Conservation (phyloP, 2,797 vertebrate genomes). For the Syndactyla subalaris region DNA sequence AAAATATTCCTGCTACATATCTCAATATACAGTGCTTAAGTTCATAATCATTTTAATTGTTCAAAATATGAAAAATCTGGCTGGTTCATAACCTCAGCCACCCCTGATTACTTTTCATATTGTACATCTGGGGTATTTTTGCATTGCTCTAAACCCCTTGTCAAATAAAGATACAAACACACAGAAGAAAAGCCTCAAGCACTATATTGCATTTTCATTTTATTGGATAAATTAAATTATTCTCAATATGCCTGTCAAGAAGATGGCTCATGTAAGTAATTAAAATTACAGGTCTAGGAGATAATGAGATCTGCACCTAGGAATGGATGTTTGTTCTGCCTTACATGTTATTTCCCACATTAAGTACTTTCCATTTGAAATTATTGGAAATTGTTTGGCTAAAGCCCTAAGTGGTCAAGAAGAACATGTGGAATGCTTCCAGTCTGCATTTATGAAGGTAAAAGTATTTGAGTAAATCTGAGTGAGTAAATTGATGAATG, state of each 20-base stretch:
- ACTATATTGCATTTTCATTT: constrained; percentile 28
- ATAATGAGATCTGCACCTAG: neutral
- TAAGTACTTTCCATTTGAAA: constrained; percentile 4
- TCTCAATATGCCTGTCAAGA: neutral
- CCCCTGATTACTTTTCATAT: neutral
- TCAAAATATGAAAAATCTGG: neutral
- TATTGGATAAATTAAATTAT: neutral
- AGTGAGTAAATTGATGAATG: neutral
- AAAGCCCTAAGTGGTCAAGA: neutral
- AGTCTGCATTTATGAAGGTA: neutral
- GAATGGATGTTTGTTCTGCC: neutral
- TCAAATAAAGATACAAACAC: constrained; percentile 10
- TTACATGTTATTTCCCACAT: neutral
- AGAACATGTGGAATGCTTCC: neutral
- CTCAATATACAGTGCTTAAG: neutral
- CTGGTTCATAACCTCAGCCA: neutral
- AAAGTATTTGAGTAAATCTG: neutral
- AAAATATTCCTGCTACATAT: neutral
- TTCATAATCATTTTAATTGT: neutral
- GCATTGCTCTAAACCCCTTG: neutral
- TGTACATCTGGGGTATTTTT: neutral
- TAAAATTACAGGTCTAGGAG: neutral
- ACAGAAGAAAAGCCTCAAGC: neutral
- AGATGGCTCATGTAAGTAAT: neutral
- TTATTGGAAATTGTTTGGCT: neutral